These are phyloP conservation scores for Dreissena polymorpha DNA, from an alignment of 1,140 invertebrate species.

Conservation along the genomic window DNA sequence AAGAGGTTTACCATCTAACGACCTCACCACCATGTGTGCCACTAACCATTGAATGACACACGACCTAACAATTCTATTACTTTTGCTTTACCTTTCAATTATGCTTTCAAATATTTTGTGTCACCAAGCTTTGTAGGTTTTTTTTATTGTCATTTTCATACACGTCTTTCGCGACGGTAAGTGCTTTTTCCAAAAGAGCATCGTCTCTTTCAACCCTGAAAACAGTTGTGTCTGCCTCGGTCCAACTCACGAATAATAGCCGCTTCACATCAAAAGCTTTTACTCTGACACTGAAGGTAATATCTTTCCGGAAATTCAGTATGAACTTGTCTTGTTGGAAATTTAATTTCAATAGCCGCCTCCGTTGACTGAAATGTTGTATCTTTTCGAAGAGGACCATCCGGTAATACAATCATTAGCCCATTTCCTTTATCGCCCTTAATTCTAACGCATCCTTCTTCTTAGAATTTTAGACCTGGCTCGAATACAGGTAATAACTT, in stretches of 20 bases:
- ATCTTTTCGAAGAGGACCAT: background rate
- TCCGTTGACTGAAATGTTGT: background rate
- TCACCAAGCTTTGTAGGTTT: slow-evolving; percentile 17
- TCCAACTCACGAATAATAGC: slow-evolving; percentile 39
- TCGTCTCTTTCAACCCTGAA: background rate
- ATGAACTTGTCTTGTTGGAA: slow-evolving; percentile 41
- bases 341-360: slow-evolving; percentile 52
- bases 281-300: slow-evolving; percentile 44
- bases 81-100: background rate
- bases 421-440: background rate
- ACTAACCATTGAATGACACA: slow-evolving; percentile 52
- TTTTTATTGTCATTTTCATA: slow-evolving; percentile 3
- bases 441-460: slow-evolving; percentile 49
- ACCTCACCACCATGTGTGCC: slow-evolving; percentile 20
- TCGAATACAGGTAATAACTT: slow-evolving; percentile 30
- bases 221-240: slow-evolving; percentile 30
- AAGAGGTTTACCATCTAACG: slow-evolving; percentile 17
- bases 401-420: background rate
- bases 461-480: background rate
- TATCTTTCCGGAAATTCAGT: slow-evolving; percentile 42
- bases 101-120: background rate
- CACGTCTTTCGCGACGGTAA: background rate
- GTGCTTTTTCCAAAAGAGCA: slow-evolving; percentile 14
- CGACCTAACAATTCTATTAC: slow-evolving; percentile 41
- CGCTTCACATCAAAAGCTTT: slow-evolving; percentile 14